These are phyloP conservation scores for Ariopsis seemanni DNA, from an alignment of 2,113 vertebrate genomes.

Conservation along the genomic window DNA sequence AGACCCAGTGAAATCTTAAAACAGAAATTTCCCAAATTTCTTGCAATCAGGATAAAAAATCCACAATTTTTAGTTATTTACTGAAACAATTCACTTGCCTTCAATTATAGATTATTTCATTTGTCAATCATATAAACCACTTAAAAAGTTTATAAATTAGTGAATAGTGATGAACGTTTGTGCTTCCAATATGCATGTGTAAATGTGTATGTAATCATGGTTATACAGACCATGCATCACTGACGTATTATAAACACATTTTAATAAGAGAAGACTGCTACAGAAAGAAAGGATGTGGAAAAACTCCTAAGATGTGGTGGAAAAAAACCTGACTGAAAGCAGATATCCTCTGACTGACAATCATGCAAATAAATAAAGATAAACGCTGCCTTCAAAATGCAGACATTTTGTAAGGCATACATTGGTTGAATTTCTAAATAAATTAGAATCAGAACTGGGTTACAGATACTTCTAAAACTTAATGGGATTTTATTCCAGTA, in stretches of 20 bases:
- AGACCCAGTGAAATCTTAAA: not conserved
- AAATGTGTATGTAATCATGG: conserved; percentile 41
- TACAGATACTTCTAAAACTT: not conserved
- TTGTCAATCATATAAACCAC: not conserved
- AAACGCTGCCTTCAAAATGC: not conserved
- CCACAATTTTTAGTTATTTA: not conserved
- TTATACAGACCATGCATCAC: conserved; percentile 18
- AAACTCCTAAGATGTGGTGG: conserved; percentile 5
- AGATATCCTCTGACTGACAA: conserved; percentile 10
- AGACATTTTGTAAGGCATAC: not conserved
- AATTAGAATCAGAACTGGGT: not conserved
- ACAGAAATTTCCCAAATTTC: not conserved
- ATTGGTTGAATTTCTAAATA: not conserved
- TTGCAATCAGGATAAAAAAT: not conserved
- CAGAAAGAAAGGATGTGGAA: conserved; percentile 21
- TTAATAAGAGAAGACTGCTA: conserved; percentile 10
- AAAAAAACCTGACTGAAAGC: conserved; percentile 7
- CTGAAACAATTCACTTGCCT: not conserved
- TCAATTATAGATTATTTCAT: not conserved
- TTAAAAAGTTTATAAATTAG: not conserved
- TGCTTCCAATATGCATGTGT: conserved; percentile 8
- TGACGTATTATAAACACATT: conserved; percentile 31
- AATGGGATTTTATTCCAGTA: not conserved
- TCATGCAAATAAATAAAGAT: not conserved
- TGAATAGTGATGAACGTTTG: not conserved